Evolutionary conservation across 1,140 invertebrate genomes (phyloP), one percentile per base, ranked within the genome.

Genomic region (Colletes gigas): DNA sequence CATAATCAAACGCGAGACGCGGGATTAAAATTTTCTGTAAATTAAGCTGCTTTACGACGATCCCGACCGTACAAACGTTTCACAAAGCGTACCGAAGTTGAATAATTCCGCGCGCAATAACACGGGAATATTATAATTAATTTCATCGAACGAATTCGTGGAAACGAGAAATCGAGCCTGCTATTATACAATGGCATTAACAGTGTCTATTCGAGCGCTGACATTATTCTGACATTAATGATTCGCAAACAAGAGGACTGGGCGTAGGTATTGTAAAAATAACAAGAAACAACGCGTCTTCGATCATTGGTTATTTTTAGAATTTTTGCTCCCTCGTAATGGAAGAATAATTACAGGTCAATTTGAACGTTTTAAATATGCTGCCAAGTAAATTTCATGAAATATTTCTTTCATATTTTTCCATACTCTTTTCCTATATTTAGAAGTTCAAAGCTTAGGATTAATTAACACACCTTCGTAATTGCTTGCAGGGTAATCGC

Each of bases 391-490:
- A 78, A 39, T 70, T 71, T 54, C 59, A 47, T 14, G 19, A 63
- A 50, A 73, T 15, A 62, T 15, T 52, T 62, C 63, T 68, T 78
- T 47, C 21, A 71, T 71, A 78, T 70, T 78, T 52, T 70, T 78
- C 55, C 15, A 30, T 15, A 57, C 39, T 9, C n/a, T 12, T 50
- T 14, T 39, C 12, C 60, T 73, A 79, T 79, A 79, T 73, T 79
- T 79, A 79, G 77, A 55, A 15, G 60, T 44, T 73, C 69, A 55
- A 79, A 73, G 77, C 69, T 57, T 66, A 73, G 69, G 60, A 79
- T 79, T 79, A 73, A 73, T 79, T 79, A 73, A 65, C 70, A 66
- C 77, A 79, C 77, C 67, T 65, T 79, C 69, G 77, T 79, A 73
- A 73, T 54, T 66, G 77, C 69, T 73, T 50, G 50, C 68, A 72